phyloP scores from a whole-genome alignment of 2,888 invertebrate genomes.

The Epirrhoe alternata region DNA sequence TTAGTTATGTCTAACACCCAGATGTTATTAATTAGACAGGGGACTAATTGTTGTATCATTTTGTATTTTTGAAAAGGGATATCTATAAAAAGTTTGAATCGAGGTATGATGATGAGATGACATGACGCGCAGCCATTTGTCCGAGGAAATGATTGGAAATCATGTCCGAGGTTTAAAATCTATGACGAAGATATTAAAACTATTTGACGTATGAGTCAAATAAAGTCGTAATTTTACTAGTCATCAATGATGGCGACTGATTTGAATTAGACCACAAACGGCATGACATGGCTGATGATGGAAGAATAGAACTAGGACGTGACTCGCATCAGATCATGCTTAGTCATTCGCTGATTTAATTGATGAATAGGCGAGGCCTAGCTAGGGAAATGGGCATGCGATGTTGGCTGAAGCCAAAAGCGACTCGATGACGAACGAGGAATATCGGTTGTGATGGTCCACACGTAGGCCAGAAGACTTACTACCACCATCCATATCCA shows the following conservation, averaged over 20 bases:
- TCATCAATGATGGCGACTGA: slow-evolving; percentile 12
- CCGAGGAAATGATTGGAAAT: too few species aligned
- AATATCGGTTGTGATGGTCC: slow-evolving; percentile 4
- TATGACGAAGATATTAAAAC: too few species aligned
- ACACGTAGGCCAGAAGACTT: slow-evolving; percentile 4
- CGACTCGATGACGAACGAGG: slow-evolving; percentile 10
- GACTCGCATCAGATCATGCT: slow-evolving; percentile 26
- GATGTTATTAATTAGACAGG: neutral
- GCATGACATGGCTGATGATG: slow-evolving; percentile 35
- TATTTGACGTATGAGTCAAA: neutral
- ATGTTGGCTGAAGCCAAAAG: slow-evolving; percentile 22
- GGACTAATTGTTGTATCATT: neutral
- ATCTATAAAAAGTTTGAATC: neutral
- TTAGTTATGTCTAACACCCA: neutral
- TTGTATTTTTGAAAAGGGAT: neutral
- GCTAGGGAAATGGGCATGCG: slow-evolving; percentile 24
- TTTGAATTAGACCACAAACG: slow-evolving; percentile 55
- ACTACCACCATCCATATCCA: too few species aligned
- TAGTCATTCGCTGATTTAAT: slow-evolving; percentile 23
- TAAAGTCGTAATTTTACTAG: neutral
- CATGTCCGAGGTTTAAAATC: too few species aligned
- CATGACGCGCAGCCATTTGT: too few species aligned
- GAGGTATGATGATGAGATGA: too few species aligned
- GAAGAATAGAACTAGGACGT: slow-evolving; percentile 27
- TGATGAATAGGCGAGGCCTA: slow-evolving; percentile 27